These are phyloP conservation scores for Laspeyria flexula DNA, from an alignment of 2,888 invertebrate genomes.

Conservation along the genomic window DNA sequence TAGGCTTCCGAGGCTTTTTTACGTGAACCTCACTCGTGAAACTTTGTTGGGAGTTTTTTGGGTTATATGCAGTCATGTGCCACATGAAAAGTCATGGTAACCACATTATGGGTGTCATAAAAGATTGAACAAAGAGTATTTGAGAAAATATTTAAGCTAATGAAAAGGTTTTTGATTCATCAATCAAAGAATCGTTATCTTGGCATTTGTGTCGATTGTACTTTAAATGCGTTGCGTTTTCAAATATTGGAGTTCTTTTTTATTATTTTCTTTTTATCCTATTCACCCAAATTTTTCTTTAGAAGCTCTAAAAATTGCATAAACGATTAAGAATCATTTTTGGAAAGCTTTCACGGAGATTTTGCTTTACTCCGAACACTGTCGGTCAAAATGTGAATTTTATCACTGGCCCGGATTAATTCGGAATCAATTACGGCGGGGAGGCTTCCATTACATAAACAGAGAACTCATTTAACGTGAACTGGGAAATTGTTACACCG, in stretches of 20 bases:
- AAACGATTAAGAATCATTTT: slow-evolving; percentile 6
- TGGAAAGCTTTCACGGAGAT: slow-evolving; percentile 13
- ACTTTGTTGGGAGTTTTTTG: slow-evolving; percentile 21
- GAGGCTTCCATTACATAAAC: slow-evolving; percentile 59
- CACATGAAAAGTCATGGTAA: neutral
- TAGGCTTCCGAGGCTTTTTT: slow-evolving; percentile 11
- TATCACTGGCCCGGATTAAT: slow-evolving; percentile 59
- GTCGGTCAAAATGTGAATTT: slow-evolving; percentile 47
- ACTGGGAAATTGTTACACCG: slow-evolving; percentile 21
- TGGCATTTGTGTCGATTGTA: no score
- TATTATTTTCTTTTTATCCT: no score
- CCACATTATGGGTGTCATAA: neutral
- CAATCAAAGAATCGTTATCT: no score
- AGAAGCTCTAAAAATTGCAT: neutral
- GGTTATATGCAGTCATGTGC: slow-evolving; percentile 27
- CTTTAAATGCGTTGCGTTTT: no score
- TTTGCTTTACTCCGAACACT: slow-evolving; percentile 10
- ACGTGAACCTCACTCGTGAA: slow-evolving; percentile 11
- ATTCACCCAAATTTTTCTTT: no score
- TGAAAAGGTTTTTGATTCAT: no score
- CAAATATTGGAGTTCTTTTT: no score
- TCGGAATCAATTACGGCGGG: slow-evolving; percentile 61
- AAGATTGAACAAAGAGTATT: neutral
- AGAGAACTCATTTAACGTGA: slow-evolving; percentile 58
- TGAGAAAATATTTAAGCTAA: no score